phyloP scores from a whole-genome alignment of 2,888 invertebrate genomes.

The Busseola fusca region DNA sequence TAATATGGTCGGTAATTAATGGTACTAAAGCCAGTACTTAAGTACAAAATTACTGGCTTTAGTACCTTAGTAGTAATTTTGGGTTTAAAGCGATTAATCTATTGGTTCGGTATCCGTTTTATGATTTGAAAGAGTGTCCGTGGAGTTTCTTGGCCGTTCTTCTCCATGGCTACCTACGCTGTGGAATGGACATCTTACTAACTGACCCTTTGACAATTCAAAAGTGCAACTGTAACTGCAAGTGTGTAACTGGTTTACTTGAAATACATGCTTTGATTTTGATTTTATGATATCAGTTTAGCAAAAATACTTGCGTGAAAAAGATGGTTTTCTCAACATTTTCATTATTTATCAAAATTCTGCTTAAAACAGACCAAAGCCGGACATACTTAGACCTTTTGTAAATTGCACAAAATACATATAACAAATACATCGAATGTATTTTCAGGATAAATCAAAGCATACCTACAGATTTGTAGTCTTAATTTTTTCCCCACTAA shows the following conservation, averaged over 20 bases:
- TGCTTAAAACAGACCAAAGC: not conserved
- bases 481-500: not conserved
- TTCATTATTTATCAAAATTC: not conserved
- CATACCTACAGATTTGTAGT: not conserved
- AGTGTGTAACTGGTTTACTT: too few relatives aligned
- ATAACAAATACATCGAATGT: not conserved
- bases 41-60: too few relatives aligned
- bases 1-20: constrained; percentile 6
- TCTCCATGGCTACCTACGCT: too few relatives aligned
- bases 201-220: too few relatives aligned
- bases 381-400: not conserved
- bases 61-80: not conserved
- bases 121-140: too few relatives aligned
- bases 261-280: too few relatives aligned
- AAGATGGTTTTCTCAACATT: not conserved
- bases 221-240: too few relatives aligned
- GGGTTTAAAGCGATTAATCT: too few relatives aligned
- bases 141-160: too few relatives aligned
- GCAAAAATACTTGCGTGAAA: not conserved
- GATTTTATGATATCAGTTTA: not conserved
- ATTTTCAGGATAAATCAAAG: constrained; percentile 15
- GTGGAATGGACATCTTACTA: too few relatives aligned
- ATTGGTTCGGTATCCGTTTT: too few relatives aligned
- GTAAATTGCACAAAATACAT: not conserved
- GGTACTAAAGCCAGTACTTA: not conserved